Base-by-base conservation (phyloP, 1,140 invertebrate species). In the Antheraea pernyi region DNA sequence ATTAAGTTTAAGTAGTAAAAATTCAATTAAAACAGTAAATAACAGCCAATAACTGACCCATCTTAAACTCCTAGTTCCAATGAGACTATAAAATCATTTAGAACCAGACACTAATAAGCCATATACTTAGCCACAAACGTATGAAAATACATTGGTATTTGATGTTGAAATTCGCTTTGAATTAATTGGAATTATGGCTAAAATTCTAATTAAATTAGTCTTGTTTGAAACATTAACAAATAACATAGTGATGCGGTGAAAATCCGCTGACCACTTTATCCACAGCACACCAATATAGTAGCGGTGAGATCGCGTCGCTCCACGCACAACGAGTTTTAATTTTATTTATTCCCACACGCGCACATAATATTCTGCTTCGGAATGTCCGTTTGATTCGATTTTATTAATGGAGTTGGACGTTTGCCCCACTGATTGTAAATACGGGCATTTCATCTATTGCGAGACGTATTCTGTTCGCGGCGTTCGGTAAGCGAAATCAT, bases 381-480 rank as follows among this genome's bases (percentile, higher is more conserved):
- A 89, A 91, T 89, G 85, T 88, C 83, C 80, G 85, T 84, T 86
- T 91, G 89, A 89, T 91, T 91, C 89, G 89, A 91, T 91, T 86
- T 91, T 91, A 91, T 91, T 91, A 91, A 91, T 91, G 88, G 89
- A 91, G 77, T 89, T 91, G 89, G 89, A 91, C 82, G 82, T 81
- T 88, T 91, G 89, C 89, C 88, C 89, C 80, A 87, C 86, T 91
- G 88, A 91, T 86, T 89, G 78, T 84, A 88, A 86, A 87, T 81
- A 79, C 81, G 72, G 74, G 82, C 79, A 83, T 87, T 91, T 86
- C 89, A 84, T 89, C 84, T 86, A 86, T 85, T 82, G 84, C 84
- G 75, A 79, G 77, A 80, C 83, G 75, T 81, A 80, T 84, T 42
- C 80, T 83, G 79, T 78, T 84, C 82, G 75, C 72, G 30, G 46